phyloP scores from a whole-genome alignment of 2,888 invertebrate species.

The Rapana venosa region DNA sequence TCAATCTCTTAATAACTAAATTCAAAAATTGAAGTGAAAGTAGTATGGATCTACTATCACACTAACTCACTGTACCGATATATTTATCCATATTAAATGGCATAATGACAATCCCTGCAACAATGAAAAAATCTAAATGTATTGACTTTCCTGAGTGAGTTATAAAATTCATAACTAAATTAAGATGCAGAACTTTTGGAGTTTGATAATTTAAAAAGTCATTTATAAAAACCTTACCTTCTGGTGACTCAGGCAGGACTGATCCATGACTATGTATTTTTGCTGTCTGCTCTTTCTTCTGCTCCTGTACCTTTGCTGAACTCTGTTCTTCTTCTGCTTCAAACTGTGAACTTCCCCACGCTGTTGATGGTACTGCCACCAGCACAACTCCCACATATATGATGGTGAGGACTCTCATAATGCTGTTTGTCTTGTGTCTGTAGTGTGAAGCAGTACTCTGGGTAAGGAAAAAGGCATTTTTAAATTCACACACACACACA shows the following conservation, averaged over 20 bases:
- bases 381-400: background rate
- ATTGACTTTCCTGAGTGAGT: too few species aligned
- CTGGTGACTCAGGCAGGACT: background rate
- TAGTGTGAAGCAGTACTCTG: background rate
- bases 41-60: too few species aligned
- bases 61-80: too few species aligned
- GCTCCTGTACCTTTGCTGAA: background rate
- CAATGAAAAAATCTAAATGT: too few species aligned
- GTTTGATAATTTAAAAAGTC: background rate
- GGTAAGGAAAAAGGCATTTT: background rate
- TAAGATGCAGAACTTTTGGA: background rate
- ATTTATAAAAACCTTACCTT: too few species aligned
- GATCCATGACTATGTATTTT: background rate
- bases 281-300: background rate
- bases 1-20: too few species aligned
- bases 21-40: too few species aligned
- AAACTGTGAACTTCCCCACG: background rate
- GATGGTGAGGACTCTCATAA: background rate
- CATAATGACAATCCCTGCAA: too few species aligned
- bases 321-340: background rate
- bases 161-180: background rate
- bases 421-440: background rate
- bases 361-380: background rate
- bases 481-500: background rate
- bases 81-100: too few species aligned